Evolutionary conservation across 2,797 vertebrate genomes (phyloP), one percentile per base, ranked within the genome.

Genomic region (Bovichtus variegatus): DNA sequence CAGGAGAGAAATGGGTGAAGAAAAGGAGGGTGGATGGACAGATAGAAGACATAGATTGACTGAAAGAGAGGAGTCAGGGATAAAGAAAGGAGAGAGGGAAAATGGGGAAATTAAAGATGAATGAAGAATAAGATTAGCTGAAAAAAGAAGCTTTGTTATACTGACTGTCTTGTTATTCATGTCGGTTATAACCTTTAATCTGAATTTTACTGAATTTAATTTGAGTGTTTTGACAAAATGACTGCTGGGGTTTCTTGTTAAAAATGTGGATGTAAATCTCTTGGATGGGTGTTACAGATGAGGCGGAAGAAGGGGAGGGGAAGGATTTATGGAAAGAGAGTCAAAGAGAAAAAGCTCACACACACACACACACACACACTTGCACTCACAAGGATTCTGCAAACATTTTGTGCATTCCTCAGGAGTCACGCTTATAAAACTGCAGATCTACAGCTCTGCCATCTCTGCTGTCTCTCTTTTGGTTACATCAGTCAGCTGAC

Each of bases 401-500:
- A 87, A 72, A 84, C 76, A 84, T 60, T 79, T 34, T 47, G 62
- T 53, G 53, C 65, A 84, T 87, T 86, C 72, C 71, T 85, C 47
- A 36, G 25, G 68, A 80, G 78, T 89, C 72, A 77, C 23, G 38
- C 74, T 70, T 21, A 54, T 79, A 61, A n/a, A 58, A 8, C 71
- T 11, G 31, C 82, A 82, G 44, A 74, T 73, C 36, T 55, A 36
- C 3, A 61, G 11, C 46, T 10, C 31, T 29, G 9, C 46, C 8
- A 57, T 36, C n/a, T 77, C 58, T 50, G 60, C 25, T 57, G 16
- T 55, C 27, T 53, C 21, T 43, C 57, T 23, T 51, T 16, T 44
- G 21, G 12, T 50, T 18, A 16, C 67, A 43, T n/a, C 11, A 47
- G 19, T 51, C 66, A 49, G 57, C 41, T 50, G 58, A 61, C 9